phyloP scores from a whole-genome alignment of 2,888 invertebrate genomes.

The Macaria liturata region DNA sequence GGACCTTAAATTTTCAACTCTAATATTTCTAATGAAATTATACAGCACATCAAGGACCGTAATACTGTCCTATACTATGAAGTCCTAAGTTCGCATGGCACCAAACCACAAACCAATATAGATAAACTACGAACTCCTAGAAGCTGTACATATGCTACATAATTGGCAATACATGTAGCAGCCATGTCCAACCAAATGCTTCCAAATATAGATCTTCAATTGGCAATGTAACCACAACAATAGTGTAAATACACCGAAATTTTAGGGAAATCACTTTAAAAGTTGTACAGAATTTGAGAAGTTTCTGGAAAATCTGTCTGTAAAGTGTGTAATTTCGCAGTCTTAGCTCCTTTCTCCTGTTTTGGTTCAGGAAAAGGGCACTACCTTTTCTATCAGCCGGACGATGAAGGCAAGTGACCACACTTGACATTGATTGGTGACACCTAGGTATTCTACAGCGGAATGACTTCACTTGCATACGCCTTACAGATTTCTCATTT shows the following conservation, averaged over 20 bases:
- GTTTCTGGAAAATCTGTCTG: not conserved
- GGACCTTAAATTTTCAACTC: no score
- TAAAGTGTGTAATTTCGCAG: not conserved
- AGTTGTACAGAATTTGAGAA: not conserved
- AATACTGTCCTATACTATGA: no score
- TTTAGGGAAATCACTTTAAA: slow-evolving; percentile 10
- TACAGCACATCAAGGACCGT: no score
- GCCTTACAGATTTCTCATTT: no score
- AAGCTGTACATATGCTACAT: slow-evolving; percentile 64
- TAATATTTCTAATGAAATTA: no score
- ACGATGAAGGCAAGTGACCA: slow-evolving; percentile 26
- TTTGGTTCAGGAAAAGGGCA: slow-evolving; percentile 18
- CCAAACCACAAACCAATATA: slow-evolving; percentile 12
- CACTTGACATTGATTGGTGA: slow-evolving; percentile 4
- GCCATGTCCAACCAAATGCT: slow-evolving; percentile 46
- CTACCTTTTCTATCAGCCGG: slow-evolving; percentile 25
- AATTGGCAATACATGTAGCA: slow-evolving; percentile 54
- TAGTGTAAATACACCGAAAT: slow-evolving; percentile 23
- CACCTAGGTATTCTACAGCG: no score
- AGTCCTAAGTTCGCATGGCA: slow-evolving; percentile 13
- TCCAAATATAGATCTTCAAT: slow-evolving; percentile 37
- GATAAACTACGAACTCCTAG: not conserved
- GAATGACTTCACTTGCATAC: no score
- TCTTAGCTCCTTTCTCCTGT: slow-evolving; percentile 6
- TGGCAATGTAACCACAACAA: slow-evolving; percentile 28